Base-by-base conservation (phyloP, 35 echinoderm and acorn worm genomes). In the Chiridota heheva region DNA sequence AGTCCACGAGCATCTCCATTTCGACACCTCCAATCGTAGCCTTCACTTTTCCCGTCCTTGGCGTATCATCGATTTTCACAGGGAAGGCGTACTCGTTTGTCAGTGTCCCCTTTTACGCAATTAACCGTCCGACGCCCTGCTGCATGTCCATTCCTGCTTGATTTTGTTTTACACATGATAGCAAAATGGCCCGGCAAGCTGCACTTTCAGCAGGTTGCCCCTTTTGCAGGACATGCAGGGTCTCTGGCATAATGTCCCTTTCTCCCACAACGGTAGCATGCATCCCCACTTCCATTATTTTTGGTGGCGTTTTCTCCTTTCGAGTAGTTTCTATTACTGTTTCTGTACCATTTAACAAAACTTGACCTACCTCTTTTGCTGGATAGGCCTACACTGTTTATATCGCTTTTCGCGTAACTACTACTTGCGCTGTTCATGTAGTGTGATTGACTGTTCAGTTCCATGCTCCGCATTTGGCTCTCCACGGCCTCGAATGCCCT, bases 191-290 rank as follows among this genome's bases (percentile, higher is more conserved):
- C 67, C 3, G 7, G 15, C 2, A 70, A 70, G 13, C 4, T 10
- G 18, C 69, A 72, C 32, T 72, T 45, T 17, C 3, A 20, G 17
- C 69, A 72, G 25, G 17, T 30, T 72, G 1, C 22, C 25, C 13
- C 22, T 22, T 18, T 44, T 45, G 42, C 40, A 45, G 69, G 42
- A 41, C 69, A 72, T 1, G 44, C 32, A 0, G 18, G 15, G 16
- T 43, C 69, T 24, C 36, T 33, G 25, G 67, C 67, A 41, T n/a
- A 40, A 70, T 70, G 67, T 38, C 67, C 33, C n/a, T 33, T 38
- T 4, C 28, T 70, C 30, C 67, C 33, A 70, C 67, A 70, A 13
- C 32, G 33, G 33, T 31, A 27, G 37, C 24, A 66, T 5, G 12
- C 16, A 66, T 31, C n/a, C 16, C 24, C 2, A 33, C n/a, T 66